These are phyloP conservation scores for Eurytoma californica DNA, from an alignment of 2,888 invertebrate species.

Conservation along the genomic window DNA sequence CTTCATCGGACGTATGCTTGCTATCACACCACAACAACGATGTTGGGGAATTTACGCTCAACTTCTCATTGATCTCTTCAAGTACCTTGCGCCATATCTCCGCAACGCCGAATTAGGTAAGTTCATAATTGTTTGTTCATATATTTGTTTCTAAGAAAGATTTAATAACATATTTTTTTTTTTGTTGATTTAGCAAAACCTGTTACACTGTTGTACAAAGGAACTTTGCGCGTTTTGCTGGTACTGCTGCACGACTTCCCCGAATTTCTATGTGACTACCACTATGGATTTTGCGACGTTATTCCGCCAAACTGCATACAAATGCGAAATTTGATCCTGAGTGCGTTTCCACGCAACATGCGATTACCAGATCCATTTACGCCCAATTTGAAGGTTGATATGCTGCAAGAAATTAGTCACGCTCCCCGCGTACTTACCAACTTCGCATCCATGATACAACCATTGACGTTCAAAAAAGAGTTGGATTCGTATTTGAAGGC, in stretches of 20 bases:
- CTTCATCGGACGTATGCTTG: conserved; percentile 95
- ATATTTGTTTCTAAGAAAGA: no score
- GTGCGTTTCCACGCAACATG: conserved; percentile 99
- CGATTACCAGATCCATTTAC: conserved; percentile 98
- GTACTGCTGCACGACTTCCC: conserved; percentile 99
- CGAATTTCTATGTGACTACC: conserved; percentile 99
- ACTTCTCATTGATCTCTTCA: conserved; percentile 95
- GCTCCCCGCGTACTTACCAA: conserved; percentile 94
- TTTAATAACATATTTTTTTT: no score
- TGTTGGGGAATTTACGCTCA: conserved; percentile 99
- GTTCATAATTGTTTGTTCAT: background rate
- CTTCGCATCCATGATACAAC: conserved; percentile 90
- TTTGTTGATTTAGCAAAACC: conserved; percentile 80
- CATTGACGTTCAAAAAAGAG: conserved; percentile 93
- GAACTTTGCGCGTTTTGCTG: conserved; percentile 93
- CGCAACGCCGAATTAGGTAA: conserved; percentile 93
- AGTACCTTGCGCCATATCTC: conserved; percentile 96
- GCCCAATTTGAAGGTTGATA: conserved; percentile 95
- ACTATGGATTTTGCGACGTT: conserved; percentile 99
- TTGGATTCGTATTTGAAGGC: conserved; percentile 97
- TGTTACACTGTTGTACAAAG: conserved; percentile 95
- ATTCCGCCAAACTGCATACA: conserved; percentile 99
- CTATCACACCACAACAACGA: conserved; percentile 93
- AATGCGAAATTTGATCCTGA: conserved; percentile 97
- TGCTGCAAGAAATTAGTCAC: conserved; percentile 90